Evolutionary conservation across 1,140 invertebrate species (phyloP), one percentile per base, ranked within the genome.

Genomic region (Carposina sasakii): DNA sequence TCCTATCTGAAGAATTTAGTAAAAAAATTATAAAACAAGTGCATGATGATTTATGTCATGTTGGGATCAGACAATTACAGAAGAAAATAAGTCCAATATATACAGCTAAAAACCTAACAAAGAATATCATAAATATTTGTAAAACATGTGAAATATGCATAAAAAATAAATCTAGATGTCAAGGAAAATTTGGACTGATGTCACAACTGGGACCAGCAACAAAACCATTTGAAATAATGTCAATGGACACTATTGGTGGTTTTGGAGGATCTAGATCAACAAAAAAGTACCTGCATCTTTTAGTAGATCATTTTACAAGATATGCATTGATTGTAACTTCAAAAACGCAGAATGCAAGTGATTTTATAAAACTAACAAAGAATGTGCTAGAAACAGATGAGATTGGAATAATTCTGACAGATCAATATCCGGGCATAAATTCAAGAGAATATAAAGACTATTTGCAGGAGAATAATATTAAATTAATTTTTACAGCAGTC

Each of bases 311-410:
- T 15, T 62, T 62, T 19, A 58, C 55, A n/a, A 52, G 59, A 42
- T 62, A 52, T 49, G 59, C 52, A 19, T 58, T 19, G 34, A 59
- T 59, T 43, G 12, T 52, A 8, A 71, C 66, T 17, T 79, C 67
- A 52, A 68, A 63, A 69, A 68, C 48, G 5, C 59, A 74, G 45
- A n/a, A n/a, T n/a, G n/a, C n/a, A n/a, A n/a, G n/a, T n/a, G n/a
- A n/a, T n/a, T n/a, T n/a, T n/a, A n/a, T n/a, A n/a, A n/a, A n/a
- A n/a, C n/a, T n/a, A n/a, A n/a, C n/a, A n/a, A n/a, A n/a, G n/a
- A n/a, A n/a, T n/a, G n/a, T n/a, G n/a, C n/a, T n/a, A n/a, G n/a
- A n/a, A n/a, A n/a, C n/a, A n/a, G n/a, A n/a, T n/a, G n/a, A n/a
- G n/a, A n/a, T n/a, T n/a, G n/a, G n/a, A n/a, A n/a, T n/a, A n/a